Evolutionary conservation across 2,888 invertebrate species (phyloP).

Genomic region (Xestia sexstrigata): DNA sequence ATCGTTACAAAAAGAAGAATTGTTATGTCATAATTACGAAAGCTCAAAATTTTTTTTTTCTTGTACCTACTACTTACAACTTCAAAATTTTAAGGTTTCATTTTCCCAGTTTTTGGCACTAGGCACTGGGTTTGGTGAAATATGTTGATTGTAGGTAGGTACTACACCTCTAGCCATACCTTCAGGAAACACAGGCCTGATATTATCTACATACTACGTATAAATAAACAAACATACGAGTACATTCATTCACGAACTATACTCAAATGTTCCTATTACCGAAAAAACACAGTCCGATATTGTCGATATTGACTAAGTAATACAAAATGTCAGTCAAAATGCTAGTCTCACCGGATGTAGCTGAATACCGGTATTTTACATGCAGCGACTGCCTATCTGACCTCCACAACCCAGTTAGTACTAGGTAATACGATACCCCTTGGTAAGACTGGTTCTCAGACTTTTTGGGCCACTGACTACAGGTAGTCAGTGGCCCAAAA

Average conservation of each 20-base stretch:
- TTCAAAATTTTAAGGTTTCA: neutral
- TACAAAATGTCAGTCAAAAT: too few relatives aligned
- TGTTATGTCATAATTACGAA: neutral
- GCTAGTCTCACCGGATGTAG: too few relatives aligned
- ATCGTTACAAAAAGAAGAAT: neutral
- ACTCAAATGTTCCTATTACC: constrained; percentile 4
- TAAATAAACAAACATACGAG: constrained; percentile 10
- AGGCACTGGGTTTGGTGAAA: too few relatives aligned
- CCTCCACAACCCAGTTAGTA: too few relatives aligned
- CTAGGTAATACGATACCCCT: too few relatives aligned
- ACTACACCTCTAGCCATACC: neutral
- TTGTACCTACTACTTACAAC: too few relatives aligned
- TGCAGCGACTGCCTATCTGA: too few relatives aligned
- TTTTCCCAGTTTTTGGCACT: neutral
- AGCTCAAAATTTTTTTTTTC: neutral
- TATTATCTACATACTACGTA: neutral
- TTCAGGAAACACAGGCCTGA: neutral
- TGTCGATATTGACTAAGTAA: neutral
- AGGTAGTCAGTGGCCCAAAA: too few relatives aligned
- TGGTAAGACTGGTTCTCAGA: too few relatives aligned
- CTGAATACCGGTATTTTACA: too few relatives aligned
- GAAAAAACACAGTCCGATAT: constrained; percentile 3
- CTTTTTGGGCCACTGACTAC: too few relatives aligned
- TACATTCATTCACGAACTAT: neutral
- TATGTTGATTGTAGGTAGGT: neutral